Evolutionary conservation across 1,140 invertebrate genomes (phyloP), one percentile per base, ranked within the genome.

Genomic region (Aphelinus atriplicis): DNA sequence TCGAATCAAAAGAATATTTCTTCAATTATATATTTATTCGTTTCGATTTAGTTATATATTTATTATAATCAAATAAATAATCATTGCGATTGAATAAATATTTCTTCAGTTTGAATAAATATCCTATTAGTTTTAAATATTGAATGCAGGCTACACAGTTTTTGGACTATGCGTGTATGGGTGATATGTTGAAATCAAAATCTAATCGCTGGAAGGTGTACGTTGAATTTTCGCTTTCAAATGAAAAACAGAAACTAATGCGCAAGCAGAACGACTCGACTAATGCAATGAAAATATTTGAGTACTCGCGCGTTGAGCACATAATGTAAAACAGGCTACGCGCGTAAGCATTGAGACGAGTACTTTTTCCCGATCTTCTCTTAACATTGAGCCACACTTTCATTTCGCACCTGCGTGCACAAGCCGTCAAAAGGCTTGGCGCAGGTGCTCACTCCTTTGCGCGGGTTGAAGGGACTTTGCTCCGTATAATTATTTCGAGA

Each of bases 201-300:
- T 26, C 26, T 26, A 26, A 26, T 26, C 26, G 26, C 26, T 26
- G 26, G 26, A 26, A 26, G 26, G 26, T 26, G 26, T 26, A 26
- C 26, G 26, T 26, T 26, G 26, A 26, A 26, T 26, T 26, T 26
- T 26, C 0, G 2, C 57, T 26, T 60, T 60, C 43, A 6, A 43
- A 3, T 58, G 57, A 26, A 58, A 58, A 58, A 58, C 7, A 57
- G 9, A 57, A 57, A n/a, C 55, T n/a, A 56, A 9, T 26, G 26
- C 0, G 26, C 0, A 26, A 26, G 26, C 46, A 47, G 61, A 2
- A 26, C 9, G 53, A 47, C 61, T 58, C 74, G 72, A 81, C 81
- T 82, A 82, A 81, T 71, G 60, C 73, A 80, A 80, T 77, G 79
- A 80, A 82, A 81, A 82, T 77, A 81, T 66, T 43, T 9, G 10